Base-by-base conservation (phyloP, 2,888 invertebrate genomes). In the Euproctis similis region DNA sequence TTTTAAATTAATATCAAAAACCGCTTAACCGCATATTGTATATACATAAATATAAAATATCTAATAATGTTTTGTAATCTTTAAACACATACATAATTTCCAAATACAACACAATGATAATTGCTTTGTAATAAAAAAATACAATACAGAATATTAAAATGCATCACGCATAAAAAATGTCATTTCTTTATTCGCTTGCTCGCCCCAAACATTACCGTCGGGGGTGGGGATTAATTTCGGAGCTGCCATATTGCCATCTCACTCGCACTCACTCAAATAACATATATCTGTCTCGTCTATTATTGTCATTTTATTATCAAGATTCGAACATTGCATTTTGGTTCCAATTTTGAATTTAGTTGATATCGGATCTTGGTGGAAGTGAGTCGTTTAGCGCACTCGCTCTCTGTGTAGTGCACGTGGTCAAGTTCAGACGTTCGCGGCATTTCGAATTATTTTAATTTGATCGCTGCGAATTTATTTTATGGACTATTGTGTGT, bases 301-400 rank as follows among this genome's bases (percentile, higher is more conserved):
- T 84, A 82, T 84, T 82, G 80, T 81, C 78, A 81, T 80, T n/a
- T n/a, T n/a, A n/a, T n/a, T n/a, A 80, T 81, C 76, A 75, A 77
- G 78, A 80, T 81, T 76, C 69, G 74, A 80, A 72, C 74, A 78
- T 80, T 77, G 76, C 80, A 80, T 80, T 80, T 81, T 80, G 78
- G 80, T 80, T 78, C 75, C 75, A 78, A 82, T 80, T 81, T 82
- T 81, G 74, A 76, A 84, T 82, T 84, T 82, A 84, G 82, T 84
- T 82, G 72, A 82, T 81, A 81, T 82, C 71, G 71, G 76, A 78
- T 78, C 76, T 78, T 77, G 78, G 77, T 73, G 69, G 69, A 70
- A 67, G 76, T 34, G 74, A 71, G 70, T 80, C 81, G 81, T 80
- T 71, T 74, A 76, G 74, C 76, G 59, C 59, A 38, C 50, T 62